phyloP scores from a whole-genome alignment of 2,888 invertebrate genomes.

The Caenorhabditis sp. region DNA sequence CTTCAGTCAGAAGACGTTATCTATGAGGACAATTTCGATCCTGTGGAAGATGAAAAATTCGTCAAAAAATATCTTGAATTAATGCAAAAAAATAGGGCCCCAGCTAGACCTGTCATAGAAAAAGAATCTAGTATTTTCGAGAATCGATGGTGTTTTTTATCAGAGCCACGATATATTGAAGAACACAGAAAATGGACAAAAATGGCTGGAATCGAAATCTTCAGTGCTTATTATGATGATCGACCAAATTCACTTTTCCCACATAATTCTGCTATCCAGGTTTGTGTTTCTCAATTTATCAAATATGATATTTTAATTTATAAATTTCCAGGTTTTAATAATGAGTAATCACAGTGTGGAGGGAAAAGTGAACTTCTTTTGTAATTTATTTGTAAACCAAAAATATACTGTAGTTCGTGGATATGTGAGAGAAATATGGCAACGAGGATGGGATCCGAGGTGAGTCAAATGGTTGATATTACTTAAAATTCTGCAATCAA shows the following conservation, averaged over 20 bases:
- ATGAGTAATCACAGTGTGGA: conserved; percentile 49
- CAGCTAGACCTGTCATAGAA: conserved; percentile 47
- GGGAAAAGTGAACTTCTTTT: conserved; percentile 34
- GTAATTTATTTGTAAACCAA: conserved; percentile 35
- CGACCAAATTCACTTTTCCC: conserved; percentile 60
- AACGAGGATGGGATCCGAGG: conserved; percentile 69
- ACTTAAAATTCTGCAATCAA: too few species aligned
- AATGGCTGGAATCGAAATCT: conserved; percentile 53
- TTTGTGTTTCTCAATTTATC: conserved; percentile 8
- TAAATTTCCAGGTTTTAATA: conserved; percentile 41
- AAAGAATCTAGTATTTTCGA: conserved; percentile 30
- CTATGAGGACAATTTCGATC: conserved; percentile 27
- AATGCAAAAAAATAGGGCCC: conserved; percentile 33
- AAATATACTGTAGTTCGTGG: conserved; percentile 48
- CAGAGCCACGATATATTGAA: conserved; percentile 9
- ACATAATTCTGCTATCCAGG: conserved; percentile 46
- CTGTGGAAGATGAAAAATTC: conserved; percentile 16
- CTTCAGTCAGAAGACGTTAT: conserved; percentile 1
- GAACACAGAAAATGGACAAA: conserved; percentile 34
- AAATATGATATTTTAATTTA: too few species aligned
- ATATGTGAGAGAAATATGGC: conserved; percentile 68
- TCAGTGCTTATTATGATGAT: conserved; percentile 64
- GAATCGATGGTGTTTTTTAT: conserved; percentile 44
- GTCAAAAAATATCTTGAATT: conserved; percentile 33
- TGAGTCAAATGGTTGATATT: too few species aligned